Percentiles rank a stretch among this genome's conserved stretches.
Conservation (phyloP, 2,113 vertebrate genomes). For the Psilopsiagon aymara region DNA sequence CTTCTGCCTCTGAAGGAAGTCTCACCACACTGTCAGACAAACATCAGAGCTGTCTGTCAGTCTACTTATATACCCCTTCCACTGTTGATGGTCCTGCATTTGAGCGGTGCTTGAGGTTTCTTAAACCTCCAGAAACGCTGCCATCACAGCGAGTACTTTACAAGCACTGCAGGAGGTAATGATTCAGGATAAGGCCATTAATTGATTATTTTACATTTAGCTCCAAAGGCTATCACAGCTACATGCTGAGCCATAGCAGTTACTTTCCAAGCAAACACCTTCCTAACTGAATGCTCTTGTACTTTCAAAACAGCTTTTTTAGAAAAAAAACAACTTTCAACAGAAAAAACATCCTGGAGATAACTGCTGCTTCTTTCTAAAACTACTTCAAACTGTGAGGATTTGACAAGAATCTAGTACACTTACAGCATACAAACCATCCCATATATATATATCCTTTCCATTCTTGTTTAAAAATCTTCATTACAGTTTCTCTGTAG, state of each 20-base stretch:
- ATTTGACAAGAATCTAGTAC: neutral
- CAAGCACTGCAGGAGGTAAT: neutral
- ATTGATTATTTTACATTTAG: constrained; percentile 42
- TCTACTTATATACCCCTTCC: neutral
- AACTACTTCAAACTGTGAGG: constrained; percentile 5
- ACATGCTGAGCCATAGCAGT: constrained; percentile 20
- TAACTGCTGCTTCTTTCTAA: constrained; percentile 34
- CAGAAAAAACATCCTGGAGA: constrained; percentile 11
- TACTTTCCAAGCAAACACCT: constrained; percentile 33
- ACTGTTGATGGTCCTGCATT: accelerated
- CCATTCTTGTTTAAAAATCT: neutral
- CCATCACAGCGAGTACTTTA: neutral
- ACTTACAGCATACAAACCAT: neutral
- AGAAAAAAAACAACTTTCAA: neutral
- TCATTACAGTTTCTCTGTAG: neutral
- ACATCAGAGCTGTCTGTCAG: neutral
- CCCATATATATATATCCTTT: neutral
- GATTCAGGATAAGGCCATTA: neutral
- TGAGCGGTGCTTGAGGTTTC: neutral
- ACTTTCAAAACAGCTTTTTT: constrained; percentile 37
- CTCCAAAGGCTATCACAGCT: constrained; percentile 16
- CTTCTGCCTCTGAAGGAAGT: neutral
- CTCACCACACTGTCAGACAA: neutral
- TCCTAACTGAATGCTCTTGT: neutral
- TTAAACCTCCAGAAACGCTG: neutral